phyloP scores from a whole-genome alignment of 2,797 vertebrate species.

The Ceryle rudis region DNA sequence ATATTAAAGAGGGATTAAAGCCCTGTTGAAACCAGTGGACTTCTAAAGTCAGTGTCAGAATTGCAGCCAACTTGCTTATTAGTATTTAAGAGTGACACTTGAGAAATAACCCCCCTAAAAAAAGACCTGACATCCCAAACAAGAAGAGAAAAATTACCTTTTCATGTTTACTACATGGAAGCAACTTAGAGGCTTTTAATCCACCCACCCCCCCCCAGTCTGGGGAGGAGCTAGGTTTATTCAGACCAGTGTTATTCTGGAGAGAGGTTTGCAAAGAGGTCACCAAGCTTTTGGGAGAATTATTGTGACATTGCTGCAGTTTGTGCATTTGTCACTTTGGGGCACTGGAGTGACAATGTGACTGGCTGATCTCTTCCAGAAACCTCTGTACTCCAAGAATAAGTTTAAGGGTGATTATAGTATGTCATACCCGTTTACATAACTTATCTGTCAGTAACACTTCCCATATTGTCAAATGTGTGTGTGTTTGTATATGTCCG shows the following conservation, averaged over 20 bases:
- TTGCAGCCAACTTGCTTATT: not conserved
- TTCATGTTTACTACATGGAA: not conserved
- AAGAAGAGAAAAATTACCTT: not conserved
- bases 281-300: not conserved
- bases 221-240: not conserved
- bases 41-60: not conserved
- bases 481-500: not conserved
- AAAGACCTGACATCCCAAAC: not conserved
- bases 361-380: slow-evolving; percentile 43
- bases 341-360: not conserved
- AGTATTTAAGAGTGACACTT: not conserved
- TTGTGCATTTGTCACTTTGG: not conserved
- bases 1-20: not conserved
- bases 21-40: not conserved
- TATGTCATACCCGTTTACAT: not conserved
- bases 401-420: slow-evolving; percentile 18
- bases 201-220: not conserved
- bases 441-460: slow-evolving; percentile 51
- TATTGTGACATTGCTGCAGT: not conserved
- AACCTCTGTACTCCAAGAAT: not conserved
- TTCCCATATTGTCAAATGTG: slow-evolving; percentile 31
- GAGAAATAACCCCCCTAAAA: not conserved
- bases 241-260: not conserved
- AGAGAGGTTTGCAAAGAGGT: not conserved
- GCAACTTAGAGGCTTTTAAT: not conserved